These are phyloP conservation scores for Corythornis madagascariensis DNA, from an alignment of 2,113 vertebrate species.

Conservation along the genomic window DNA sequence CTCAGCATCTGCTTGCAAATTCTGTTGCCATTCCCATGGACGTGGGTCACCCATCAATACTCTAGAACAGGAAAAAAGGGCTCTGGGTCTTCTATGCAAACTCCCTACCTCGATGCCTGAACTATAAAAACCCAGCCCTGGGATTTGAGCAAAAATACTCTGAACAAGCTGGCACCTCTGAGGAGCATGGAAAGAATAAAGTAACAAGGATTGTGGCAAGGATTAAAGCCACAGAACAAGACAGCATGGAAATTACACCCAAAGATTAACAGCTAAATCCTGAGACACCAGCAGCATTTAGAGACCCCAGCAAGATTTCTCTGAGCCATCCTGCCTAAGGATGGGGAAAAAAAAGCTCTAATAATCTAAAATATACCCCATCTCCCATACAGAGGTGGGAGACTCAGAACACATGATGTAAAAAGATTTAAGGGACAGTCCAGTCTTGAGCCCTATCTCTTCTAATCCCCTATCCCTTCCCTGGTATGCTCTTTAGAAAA, in stretches of 20 bases:
- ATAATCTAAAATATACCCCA: not conserved
- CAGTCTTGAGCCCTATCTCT: not conserved
- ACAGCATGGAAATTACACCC: not conserved
- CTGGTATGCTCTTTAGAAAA: constrained; percentile 5
- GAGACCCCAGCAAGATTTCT: not conserved
- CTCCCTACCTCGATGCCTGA: fast-evolving
- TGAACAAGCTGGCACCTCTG: not conserved
- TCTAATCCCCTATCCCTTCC: not conserved
- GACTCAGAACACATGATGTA: not conserved
- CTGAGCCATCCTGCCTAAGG: not conserved
- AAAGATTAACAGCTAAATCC: not conserved
- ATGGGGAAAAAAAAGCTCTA: not conserved
- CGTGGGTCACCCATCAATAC: not conserved
- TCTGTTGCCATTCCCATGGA: not conserved
- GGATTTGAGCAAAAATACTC: not conserved
- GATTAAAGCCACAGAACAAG: not conserved
- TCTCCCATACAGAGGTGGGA: not conserved
- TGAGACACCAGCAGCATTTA: not conserved
- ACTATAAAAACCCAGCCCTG: not conserved
- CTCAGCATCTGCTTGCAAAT: not conserved
- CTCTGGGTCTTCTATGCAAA: not conserved
- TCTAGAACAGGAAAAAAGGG: not conserved
- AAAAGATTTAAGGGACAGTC: not conserved
- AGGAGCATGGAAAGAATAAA: not conserved
- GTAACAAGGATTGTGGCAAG: not conserved